Percentiles rank a stretch among this genome's conserved stretches.
phyloP scores from a whole-genome alignment of 2,888 invertebrate genomes.

The Ischnura elegans region DNA sequence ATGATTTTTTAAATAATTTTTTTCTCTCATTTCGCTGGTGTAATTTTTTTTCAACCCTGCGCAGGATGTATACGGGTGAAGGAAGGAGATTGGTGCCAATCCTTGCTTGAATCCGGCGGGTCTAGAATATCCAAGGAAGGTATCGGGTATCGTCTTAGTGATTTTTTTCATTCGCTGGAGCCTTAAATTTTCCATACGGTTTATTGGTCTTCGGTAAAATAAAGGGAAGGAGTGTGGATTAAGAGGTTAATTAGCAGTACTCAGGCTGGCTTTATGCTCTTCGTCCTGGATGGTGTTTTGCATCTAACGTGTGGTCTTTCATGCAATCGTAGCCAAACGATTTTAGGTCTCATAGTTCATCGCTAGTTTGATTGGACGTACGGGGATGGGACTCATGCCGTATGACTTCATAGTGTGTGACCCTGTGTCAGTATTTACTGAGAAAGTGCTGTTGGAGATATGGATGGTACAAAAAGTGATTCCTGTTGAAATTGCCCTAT shows the following conservation, averaged over 20 bases:
- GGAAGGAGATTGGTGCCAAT: slow-evolving; percentile 52
- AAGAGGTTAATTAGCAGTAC: not conserved
- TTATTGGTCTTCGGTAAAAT: not conserved
- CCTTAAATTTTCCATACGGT: not conserved
- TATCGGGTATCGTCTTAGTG: slow-evolving; percentile 18
- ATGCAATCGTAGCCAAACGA: too few relatives aligned
- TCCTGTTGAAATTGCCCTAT: too few relatives aligned
- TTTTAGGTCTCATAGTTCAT: too few relatives aligned
- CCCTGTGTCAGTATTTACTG: too few relatives aligned
- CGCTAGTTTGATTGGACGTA: too few relatives aligned
- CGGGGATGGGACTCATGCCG: too few relatives aligned
- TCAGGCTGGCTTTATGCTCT: not conserved
- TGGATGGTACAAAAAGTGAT: too few relatives aligned
- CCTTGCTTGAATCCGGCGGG: slow-evolving; percentile 49
- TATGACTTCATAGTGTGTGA: too few relatives aligned
- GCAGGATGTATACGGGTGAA: slow-evolving; percentile 7
- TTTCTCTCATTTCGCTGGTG: slow-evolving; percentile 34
- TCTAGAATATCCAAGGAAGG: slow-evolving; percentile 22
- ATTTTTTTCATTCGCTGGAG: not conserved
- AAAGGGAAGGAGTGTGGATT: not conserved
- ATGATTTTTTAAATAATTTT: not conserved
- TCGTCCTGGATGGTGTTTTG: not conserved
- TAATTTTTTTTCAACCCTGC: not conserved
- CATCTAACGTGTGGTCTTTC: too few relatives aligned
- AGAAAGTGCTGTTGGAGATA: too few relatives aligned